Percentiles rank a stretch among this genome's conserved stretches.
These are phyloP conservation scores for Leptinotarsa undecemlineata DNA, from an alignment of 1,140 invertebrate genomes.

Conservation along the genomic window DNA sequence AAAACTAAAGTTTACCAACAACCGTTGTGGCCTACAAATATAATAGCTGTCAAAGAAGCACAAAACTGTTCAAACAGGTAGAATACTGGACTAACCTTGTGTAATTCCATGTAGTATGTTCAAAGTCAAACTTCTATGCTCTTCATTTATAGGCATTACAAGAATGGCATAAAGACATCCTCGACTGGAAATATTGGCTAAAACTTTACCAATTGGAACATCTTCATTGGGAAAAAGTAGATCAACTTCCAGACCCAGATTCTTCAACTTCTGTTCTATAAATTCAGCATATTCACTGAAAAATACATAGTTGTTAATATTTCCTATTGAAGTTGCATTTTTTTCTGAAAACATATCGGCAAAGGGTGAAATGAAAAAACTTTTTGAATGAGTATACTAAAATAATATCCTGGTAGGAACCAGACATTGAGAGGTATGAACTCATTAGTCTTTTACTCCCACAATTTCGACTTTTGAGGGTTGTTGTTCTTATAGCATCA, in stretches of 20 bases:
- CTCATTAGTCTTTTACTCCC: too few relatives aligned
- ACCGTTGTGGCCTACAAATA: too few relatives aligned
- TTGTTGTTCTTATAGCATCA: too few relatives aligned
- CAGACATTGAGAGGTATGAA: too few relatives aligned
- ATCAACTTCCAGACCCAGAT: constrained; percentile 79
- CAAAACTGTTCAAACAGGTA: too few relatives aligned
- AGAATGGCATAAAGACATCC: constrained; percentile 88
- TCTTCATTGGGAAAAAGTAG: constrained; percentile 88
- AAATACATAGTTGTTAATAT: constrained; percentile 11
- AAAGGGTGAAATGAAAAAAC: not conserved
- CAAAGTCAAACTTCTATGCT: constrained; percentile 83
- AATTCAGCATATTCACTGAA: constrained; percentile 85
- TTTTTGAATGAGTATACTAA: too few relatives aligned
- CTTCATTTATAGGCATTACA: constrained; percentile 81
- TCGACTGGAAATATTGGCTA: constrained; percentile 85
- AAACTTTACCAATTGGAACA: constrained; percentile 77
- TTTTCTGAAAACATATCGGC: constrained; percentile 30
- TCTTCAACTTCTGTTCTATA: constrained; percentile 82
- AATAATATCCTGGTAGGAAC: too few relatives aligned
- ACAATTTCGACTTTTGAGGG: too few relatives aligned
- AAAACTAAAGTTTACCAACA: too few relatives aligned
- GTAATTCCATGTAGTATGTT: constrained; percentile 89
- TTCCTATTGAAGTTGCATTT: not conserved
- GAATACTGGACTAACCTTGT: constrained; percentile 67
- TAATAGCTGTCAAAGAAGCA: too few relatives aligned